These are phyloP conservation scores for Toxotes jaculatrix DNA, from an alignment of 2,113 vertebrate species.

Conservation along the genomic window DNA sequence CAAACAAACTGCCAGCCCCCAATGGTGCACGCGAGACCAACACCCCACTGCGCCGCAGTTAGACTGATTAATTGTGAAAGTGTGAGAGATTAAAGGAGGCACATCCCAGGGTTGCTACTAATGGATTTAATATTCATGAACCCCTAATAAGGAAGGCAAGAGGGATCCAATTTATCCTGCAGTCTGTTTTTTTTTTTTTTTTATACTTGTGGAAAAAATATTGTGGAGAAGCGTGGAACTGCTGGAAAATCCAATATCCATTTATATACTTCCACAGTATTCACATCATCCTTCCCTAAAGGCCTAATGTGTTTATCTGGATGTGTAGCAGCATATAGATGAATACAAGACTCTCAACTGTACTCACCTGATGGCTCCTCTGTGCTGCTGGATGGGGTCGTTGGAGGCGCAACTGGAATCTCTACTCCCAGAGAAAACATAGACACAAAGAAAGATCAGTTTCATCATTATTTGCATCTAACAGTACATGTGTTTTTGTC, in stretches of 20 bases:
- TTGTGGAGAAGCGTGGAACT: conserved; percentile 10
- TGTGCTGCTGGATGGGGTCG: conserved; percentile 90
- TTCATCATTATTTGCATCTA: not conserved
- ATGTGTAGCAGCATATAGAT: conserved; percentile 1
- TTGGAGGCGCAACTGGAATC: conserved; percentile 92
- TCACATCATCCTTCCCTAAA: not conserved
- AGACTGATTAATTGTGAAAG: conserved; percentile 80
- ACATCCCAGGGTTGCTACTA: conserved; percentile 67
- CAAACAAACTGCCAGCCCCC: conserved; percentile 57
- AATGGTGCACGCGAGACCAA: conserved; percentile 24
- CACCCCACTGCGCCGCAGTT: conserved; percentile 77
- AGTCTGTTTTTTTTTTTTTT: conserved; percentile 26
- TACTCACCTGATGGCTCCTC: conserved; percentile 92
- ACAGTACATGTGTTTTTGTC: not conserved
- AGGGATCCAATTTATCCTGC: conserved; percentile 74
- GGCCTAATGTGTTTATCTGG: conserved; percentile 7
- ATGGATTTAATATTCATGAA: conserved; percentile 81
- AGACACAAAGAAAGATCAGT: conserved; percentile 51
- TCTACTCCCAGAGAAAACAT: conserved; percentile 83
- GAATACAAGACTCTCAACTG: conserved; percentile 23
- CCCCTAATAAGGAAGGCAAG: conserved; percentile 61
- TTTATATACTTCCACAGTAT: conserved; percentile 16
- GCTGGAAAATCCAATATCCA: conserved; percentile 14
- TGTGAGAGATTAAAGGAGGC: conserved; percentile 78
- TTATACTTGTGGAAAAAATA: conserved; percentile 58